phyloP scores from a whole-genome alignment of 2,113 vertebrate species.

The Herpetotheres cachinnans region DNA sequence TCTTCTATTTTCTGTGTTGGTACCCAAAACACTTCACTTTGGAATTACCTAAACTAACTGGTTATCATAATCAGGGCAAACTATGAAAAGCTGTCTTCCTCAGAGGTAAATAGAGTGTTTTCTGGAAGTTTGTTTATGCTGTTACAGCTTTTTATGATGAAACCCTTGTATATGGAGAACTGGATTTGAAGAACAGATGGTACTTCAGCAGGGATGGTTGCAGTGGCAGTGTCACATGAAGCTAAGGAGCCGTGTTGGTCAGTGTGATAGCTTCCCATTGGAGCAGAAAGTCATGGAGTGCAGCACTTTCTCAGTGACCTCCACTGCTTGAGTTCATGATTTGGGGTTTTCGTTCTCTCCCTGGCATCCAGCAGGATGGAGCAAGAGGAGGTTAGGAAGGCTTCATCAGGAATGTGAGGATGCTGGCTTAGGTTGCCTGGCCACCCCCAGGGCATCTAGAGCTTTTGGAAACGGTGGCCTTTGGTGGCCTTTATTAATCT shows the following conservation, averaged over 20 bases:
- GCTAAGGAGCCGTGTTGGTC: not conserved
- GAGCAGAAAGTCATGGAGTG: not conserved
- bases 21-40: not conserved
- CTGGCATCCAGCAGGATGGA: not conserved
- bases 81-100: not conserved
- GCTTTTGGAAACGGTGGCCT: not conserved
- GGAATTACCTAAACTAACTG: not conserved
- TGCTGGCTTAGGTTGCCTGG: not conserved
- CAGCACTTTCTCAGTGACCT: not conserved
- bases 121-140: not conserved
- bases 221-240: not conserved
- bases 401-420: not conserved
- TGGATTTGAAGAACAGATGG: no score
- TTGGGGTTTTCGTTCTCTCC: not conserved
- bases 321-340: rapidly evolving
- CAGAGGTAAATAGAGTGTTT: not conserved
- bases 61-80: not conserved
- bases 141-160: not conserved
- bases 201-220: not conserved
- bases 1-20: not conserved
- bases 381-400: not conserved
- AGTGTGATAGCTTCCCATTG: not conserved
- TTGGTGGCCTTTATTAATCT: not conserved
- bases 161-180: not conserved
- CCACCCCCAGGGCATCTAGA: not conserved